phyloP scores from a whole-genome alignment of 1,140 invertebrate genomes.

The Andrena cerasifolii region DNA sequence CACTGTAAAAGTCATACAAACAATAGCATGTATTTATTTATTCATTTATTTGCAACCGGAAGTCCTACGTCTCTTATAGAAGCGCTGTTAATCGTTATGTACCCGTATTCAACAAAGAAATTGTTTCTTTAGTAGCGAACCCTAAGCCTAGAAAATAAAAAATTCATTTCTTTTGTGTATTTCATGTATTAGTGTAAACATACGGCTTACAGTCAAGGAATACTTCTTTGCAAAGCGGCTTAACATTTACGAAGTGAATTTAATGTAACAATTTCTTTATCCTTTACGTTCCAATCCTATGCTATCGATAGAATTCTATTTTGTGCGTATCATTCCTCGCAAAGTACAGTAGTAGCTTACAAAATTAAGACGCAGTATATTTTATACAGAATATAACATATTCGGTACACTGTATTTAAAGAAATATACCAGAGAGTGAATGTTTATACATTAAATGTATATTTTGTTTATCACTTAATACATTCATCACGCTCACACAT shows the following conservation, averaged over 20 bases:
- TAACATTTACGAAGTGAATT: slow-evolving; percentile 12
- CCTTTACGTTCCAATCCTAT: background rate
- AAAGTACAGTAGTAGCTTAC: slow-evolving; percentile 3
- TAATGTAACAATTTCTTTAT: slow-evolving; percentile 22
- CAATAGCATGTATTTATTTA: too few species aligned
- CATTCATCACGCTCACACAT: slow-evolving; percentile 42
- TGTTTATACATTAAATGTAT: slow-evolving; percentile 23
- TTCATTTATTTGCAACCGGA: too few species aligned
- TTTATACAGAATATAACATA: slow-evolving; percentile 1
- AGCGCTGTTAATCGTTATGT: too few species aligned
- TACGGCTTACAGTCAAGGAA: background rate
- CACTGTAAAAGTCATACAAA: too few species aligned
- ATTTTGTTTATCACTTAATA: slow-evolving; percentile 34
- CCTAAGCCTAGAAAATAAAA: background rate
- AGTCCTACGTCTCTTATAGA: too few species aligned
- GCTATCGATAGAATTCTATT: slow-evolving; percentile 13
- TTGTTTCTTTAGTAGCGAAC: too few species aligned
- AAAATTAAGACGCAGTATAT: slow-evolving; percentile 10
- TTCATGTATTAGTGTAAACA: slow-evolving; percentile 6
- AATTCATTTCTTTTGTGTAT: background rate
- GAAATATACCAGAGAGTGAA: slow-evolving; percentile 4
- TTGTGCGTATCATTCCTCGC: slow-evolving; percentile 13
- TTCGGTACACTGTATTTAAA: background rate
- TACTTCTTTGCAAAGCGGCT: background rate
- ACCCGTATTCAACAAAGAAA: too few species aligned